A percentile compares a stretch with the other conserved stretches of the same genome.
Conservation (phyloP, 2,113 vertebrate genomes). For the Tyrannus savana region DNA sequence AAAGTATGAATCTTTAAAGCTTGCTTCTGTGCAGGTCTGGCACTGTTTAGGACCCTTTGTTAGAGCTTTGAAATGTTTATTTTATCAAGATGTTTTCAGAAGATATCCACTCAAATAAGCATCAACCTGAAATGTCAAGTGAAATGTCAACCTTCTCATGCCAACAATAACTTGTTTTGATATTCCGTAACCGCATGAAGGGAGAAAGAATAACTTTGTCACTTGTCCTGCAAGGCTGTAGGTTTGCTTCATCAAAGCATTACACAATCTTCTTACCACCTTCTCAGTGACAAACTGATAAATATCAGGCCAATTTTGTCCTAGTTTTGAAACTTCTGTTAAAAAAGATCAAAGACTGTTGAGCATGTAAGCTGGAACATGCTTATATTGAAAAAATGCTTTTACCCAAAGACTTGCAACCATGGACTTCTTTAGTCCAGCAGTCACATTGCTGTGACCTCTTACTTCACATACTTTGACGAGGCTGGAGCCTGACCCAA, state of each 20-base stretch:
- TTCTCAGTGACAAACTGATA: not conserved
- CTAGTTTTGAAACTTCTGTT: not conserved
- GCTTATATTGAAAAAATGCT: not conserved
- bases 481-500: not conserved
- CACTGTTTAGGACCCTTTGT: not conserved
- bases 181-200: not conserved
- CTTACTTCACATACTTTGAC: not conserved
- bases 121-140: slow-evolving; percentile 8
- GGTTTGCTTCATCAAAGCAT: not conserved
- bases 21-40: not conserved
- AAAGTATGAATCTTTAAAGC: not conserved
- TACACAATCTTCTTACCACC: not conserved
- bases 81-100: not conserved
- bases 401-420: not conserved
- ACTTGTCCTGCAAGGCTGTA: not conserved
- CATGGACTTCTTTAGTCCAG: not conserved
- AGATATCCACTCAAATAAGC: not conserved
- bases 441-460: not conserved
- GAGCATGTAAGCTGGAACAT: not conserved
- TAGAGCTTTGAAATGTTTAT: not conserved
- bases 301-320: not conserved
- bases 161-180: not conserved
- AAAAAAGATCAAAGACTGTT: not conserved
- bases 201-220: not conserved
- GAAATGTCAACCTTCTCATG: not conserved